Evolutionary conservation across 35 echinoderm and acorn worm genomes (phyloP).

Genomic region (Ptychodera flava): DNA sequence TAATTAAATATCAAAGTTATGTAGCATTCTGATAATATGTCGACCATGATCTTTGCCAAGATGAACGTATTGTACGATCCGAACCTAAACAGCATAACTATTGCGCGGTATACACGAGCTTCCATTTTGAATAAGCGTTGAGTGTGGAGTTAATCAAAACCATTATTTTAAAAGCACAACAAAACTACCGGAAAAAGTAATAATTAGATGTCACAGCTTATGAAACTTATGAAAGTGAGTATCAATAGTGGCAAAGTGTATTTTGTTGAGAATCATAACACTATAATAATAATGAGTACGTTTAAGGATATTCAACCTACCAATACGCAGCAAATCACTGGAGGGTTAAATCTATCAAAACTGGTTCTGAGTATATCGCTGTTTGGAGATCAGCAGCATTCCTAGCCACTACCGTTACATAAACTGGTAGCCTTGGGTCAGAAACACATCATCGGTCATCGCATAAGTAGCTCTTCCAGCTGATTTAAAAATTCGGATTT

Average conservation of each 20-base stretch:
- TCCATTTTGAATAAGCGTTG: no score
- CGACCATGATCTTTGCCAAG: no score
- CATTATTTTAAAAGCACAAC: no score
- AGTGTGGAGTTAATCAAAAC: conserved; percentile 13
- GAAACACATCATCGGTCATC: not conserved
- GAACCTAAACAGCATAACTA: not conserved
- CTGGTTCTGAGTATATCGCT: not conserved
- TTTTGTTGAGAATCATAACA: no score
- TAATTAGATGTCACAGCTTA: no score
- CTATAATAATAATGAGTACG: no score
- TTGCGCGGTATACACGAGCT: not conserved
- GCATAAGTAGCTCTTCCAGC: conserved; percentile 21
- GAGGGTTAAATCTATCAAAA: conserved; percentile 22
- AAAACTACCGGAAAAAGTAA: no score
- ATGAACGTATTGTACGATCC: conserved; percentile 19
- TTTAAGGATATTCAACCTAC: not conserved
- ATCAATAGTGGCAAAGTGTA: not conserved
- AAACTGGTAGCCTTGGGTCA: conserved; percentile 8
- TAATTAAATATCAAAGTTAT: no score
- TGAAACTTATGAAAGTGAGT: no score
- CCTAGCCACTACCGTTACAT: conserved; percentile 22
- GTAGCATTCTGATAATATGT: no score
- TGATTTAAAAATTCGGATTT: conserved; percentile 17
- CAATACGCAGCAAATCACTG: conserved; percentile 4
- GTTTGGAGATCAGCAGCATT: no score